phyloP scores from a whole-genome alignment of 1,140 invertebrate genomes.

The Medauroidea extradentata region DNA sequence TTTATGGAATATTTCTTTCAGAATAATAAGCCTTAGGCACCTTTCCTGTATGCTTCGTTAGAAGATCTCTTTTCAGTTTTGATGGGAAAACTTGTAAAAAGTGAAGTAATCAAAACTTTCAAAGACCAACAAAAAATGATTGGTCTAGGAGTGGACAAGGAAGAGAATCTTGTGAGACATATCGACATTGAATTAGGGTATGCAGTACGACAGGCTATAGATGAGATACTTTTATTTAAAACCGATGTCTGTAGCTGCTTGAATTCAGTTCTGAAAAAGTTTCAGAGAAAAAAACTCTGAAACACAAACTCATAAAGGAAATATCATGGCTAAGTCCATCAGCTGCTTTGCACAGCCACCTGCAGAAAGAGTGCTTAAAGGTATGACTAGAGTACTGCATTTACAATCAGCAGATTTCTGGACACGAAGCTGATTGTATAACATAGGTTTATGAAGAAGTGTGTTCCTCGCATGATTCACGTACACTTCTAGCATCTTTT shows the following conservation, averaged over 20 bases:
- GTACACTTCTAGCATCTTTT: too few species aligned
- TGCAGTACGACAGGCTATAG: background rate
- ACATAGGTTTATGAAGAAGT: too few species aligned
- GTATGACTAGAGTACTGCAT: too few species aligned
- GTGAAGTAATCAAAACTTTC: background rate
- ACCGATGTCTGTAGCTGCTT: too few species aligned
- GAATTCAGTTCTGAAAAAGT: background rate
- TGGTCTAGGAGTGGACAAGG: background rate
- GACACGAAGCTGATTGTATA: too few species aligned
- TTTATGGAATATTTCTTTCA: slow-evolving; percentile 21
- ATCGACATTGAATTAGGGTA: slow-evolving; percentile 6
- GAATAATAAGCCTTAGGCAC: slow-evolving; percentile 14
- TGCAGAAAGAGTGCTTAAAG: too few species aligned
- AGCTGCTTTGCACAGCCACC: background rate
- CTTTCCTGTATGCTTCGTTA: slow-evolving; percentile 8
- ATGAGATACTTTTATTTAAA: background rate
- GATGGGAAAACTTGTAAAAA: background rate
- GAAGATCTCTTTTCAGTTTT: background rate
- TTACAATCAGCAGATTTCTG: too few species aligned
- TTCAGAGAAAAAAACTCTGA: slow-evolving; percentile 4
- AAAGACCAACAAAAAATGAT: background rate
- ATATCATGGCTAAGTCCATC: slow-evolving; percentile 9
- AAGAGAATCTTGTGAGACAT: background rate
- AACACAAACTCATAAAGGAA: background rate
- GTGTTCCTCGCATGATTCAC: too few species aligned